Conservation (phyloP, 2,888 invertebrate genomes). For the Mimumesa dahlbomi region DNA sequence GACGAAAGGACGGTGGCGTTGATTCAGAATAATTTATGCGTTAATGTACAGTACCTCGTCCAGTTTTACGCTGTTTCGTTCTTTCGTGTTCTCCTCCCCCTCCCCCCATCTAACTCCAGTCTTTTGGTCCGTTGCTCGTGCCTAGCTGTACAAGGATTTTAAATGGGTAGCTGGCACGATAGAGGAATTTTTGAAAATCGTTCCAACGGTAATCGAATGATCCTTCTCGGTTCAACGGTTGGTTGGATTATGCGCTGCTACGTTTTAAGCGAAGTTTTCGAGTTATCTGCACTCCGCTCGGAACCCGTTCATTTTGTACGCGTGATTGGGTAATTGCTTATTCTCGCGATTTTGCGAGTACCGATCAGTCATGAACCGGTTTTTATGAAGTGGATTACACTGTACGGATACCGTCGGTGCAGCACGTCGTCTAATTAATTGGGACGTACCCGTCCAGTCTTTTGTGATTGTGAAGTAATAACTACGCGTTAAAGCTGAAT, state of each 20-base stretch:
- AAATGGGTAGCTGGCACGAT: no score
- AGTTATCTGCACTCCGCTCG: constrained; percentile 31
- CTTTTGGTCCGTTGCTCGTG: no score
- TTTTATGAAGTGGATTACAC: constrained; percentile 21
- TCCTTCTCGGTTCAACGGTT: background rate
- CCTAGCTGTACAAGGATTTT: no score
- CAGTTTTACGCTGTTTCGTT: background rate
- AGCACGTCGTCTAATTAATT: constrained; percentile 22
- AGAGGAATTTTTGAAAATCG: background rate
- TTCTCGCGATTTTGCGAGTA: constrained; percentile 18
- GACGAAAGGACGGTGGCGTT: background rate
- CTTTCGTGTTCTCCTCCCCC: no score
- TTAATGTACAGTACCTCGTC: background rate
- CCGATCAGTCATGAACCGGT: constrained; percentile 28
- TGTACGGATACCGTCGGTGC: constrained; percentile 1
- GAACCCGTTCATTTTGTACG: constrained; percentile 23
- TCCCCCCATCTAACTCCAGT: no score
- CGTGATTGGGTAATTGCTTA: constrained; percentile 45
- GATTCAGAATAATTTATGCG: constrained; percentile 27
- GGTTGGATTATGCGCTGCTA: background rate
- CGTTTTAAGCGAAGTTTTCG: constrained; percentile 13
- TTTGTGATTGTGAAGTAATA: constrained; percentile 2
- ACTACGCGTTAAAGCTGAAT: background rate
- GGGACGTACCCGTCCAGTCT: background rate
- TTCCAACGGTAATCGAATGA: background rate